phyloP scores from a whole-genome alignment of 2,888 invertebrate species.

The Xylota segnis region DNA sequence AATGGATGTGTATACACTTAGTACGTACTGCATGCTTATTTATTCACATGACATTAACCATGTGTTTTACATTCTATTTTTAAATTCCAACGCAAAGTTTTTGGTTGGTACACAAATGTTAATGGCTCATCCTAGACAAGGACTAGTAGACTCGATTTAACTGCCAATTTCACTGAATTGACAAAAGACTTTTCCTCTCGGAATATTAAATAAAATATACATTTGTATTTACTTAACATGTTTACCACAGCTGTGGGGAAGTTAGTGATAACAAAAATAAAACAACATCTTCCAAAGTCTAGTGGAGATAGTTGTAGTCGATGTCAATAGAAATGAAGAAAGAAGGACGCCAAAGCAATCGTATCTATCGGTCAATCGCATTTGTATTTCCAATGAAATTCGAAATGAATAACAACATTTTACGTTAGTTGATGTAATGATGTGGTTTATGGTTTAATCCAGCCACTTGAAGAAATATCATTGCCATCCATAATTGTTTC shows the following conservation, averaged over 20 bases:
- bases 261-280: no score
- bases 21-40: constrained; percentile 13
- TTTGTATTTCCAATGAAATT: neutral
- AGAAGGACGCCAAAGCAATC: no score
- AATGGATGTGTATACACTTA: neutral
- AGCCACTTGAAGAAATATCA: neutral
- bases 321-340: no score
- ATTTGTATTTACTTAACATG: no score
- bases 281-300: no score
- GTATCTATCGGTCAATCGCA: neutral
- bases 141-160: neutral
- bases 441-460: neutral
- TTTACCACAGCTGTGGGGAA: no score
- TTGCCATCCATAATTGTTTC: constrained; percentile 1
- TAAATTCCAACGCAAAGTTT: constrained; percentile 3
- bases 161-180: no score
- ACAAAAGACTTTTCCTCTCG: no score
- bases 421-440: neutral
- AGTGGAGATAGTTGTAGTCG: no score
- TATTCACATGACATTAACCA: constrained; percentile 1
- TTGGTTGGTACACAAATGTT: neutral
- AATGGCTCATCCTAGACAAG: neutral
- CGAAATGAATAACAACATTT: neutral
- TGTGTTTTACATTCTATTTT: constrained; percentile 30
- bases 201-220: no score